phyloP scores from a whole-genome alignment of 2,888 invertebrate species.

The Meteorus cinctellus region DNA sequence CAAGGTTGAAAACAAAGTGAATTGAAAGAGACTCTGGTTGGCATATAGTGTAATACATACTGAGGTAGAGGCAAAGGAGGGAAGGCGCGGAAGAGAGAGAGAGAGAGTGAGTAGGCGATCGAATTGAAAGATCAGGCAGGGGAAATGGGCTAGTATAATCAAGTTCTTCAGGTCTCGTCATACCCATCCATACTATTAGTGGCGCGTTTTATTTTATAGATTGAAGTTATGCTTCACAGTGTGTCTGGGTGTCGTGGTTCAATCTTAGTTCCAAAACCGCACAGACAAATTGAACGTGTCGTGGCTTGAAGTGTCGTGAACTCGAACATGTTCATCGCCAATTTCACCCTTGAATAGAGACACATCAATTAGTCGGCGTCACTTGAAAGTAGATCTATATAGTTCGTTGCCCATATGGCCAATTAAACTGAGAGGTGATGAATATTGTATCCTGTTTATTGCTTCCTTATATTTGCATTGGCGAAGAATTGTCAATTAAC shows the following conservation, averaged over 20 bases:
- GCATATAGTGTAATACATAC: background rate
- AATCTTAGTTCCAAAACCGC: conserved; percentile 31
- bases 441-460: background rate
- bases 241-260: background rate
- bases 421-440: background rate
- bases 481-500: too few species aligned
- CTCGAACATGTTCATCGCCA: conserved; percentile 54
- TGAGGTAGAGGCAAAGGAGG: background rate
- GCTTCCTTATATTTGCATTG: background rate
- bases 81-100: background rate
- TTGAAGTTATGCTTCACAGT: conserved; percentile 13
- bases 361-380: conserved; percentile 54
- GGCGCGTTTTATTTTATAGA: conserved; percentile 41
- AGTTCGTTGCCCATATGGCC: background rate
- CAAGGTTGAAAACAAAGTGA: conserved; percentile 16
- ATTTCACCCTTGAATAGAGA: conserved; percentile 58
- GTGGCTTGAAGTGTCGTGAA: conserved; percentile 43
- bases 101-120: background rate
- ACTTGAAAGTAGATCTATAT: conserved; percentile 26
- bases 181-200: background rate
- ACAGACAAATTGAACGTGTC: conserved; percentile 51
- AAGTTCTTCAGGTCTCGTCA: background rate
- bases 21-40: conserved; percentile 10
- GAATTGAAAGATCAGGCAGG: background rate
- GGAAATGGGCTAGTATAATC: background rate